Base-by-base conservation (phyloP, 2,113 vertebrate genomes). In the Alouatta palliata region DNA sequence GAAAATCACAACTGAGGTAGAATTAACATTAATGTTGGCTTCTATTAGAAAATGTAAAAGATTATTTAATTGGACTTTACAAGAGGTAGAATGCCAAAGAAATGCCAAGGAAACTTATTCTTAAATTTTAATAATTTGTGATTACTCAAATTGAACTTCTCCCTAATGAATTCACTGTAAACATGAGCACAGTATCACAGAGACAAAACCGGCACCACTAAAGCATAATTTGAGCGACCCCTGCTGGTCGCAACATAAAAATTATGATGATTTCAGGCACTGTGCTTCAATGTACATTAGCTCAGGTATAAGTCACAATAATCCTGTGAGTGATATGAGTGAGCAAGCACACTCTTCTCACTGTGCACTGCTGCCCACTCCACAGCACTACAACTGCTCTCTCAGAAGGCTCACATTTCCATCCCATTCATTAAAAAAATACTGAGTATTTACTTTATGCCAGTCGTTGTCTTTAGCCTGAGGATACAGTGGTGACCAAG, bases 191-290 rank as follows among this genome's bases (percentile, higher is more conserved):
- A 82, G 14, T 23, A 27, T 19, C 56, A 43, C 20, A 19, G 35
- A 70, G 75, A 79, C 35, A 89, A 90, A 85, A 76, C 25, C 8
- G 12, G 58, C 17, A 43, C 16, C 1, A 6, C 23, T 45, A 68
- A 86, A 21, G 77, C 52, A 95, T 37, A 70, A 68, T 35, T 61
- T 40, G 79, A 83, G 92, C 23, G 70, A 21, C 80, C 94, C 66
- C 97, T 98, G 97, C 68, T 97, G 97, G 94, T 56, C 56, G 70
- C 30, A 86, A 54, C 12, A 35, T 30, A 16, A 77, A 87, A 91
- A 77, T 40, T n/a, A 82, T 64, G 30, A 32, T 32, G 61, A 64
- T 64, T 64, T 61, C 21, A 43, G 68, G 58, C 11, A 61, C 10
- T 30, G 30, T 76, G 90, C 87, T 58, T 54, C 70, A 23, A 9